phyloP scores from a whole-genome alignment of 2,113 vertebrate genomes.

The Gallinago media region DNA sequence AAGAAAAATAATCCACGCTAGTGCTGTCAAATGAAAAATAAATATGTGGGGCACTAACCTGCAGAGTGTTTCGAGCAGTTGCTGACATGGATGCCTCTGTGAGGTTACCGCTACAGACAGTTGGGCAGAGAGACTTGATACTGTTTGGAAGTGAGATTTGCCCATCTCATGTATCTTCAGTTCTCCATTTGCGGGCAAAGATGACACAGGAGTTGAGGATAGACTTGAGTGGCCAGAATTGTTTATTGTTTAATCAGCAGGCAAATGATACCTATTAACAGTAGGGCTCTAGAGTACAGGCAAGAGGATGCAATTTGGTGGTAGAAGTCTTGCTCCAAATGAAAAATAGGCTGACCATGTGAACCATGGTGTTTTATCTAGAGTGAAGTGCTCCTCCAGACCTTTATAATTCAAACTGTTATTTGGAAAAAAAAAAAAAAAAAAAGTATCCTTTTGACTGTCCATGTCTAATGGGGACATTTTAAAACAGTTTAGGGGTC shows the following conservation, averaged over 20 bases:
- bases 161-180: neutral
- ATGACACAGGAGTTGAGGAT: neutral
- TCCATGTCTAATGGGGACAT: neutral
- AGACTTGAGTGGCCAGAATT: fast-evolving
- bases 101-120: neutral
- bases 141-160: neutral
- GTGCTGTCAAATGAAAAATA: neutral
- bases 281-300: neutral
- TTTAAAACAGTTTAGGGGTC: neutral
- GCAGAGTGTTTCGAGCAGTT: neutral
- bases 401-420: neutral
- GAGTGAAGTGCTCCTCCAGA: neutral
- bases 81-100: neutral
- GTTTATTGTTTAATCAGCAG: neutral
- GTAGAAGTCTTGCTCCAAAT: neutral
- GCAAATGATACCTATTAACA: neutral
- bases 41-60: neutral
- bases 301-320: neutral
- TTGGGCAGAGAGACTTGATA: neutral
- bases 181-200: neutral
- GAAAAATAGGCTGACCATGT: neutral
- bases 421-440: neutral
- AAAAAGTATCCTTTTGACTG: neutral
- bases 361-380: neutral
- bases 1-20: too few relatives aligned